These are phyloP conservation scores for Oscheius sp. DNA, from an alignment of 2,888 invertebrate genomes.

Conservation along the genomic window DNA sequence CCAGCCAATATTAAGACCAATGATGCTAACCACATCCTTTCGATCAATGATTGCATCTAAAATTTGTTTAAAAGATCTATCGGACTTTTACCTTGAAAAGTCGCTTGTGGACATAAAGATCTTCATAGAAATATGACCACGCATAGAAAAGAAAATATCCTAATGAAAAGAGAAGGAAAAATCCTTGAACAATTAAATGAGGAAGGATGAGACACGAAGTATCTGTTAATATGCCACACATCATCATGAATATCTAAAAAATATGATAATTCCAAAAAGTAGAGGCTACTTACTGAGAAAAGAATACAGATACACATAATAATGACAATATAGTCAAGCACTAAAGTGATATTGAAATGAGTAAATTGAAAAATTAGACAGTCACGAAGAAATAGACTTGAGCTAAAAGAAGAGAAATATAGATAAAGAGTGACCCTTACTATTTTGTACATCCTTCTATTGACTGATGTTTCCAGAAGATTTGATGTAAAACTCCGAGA, in stretches of 20 bases:
- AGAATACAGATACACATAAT: slow-evolving; percentile 59
- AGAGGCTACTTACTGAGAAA: slow-evolving; percentile 48
- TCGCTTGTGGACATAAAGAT: slow-evolving; percentile 55
- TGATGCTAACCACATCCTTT: slow-evolving; percentile 67
- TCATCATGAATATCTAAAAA: slow-evolving; percentile 56
- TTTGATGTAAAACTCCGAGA: slow-evolving; percentile 54
- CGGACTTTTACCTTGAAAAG: slow-evolving; percentile 46
- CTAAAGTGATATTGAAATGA: slow-evolving; percentile 63
- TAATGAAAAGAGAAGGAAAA: slow-evolving; percentile 60
- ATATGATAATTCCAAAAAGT: neutral
- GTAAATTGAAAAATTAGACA: slow-evolving; percentile 63
- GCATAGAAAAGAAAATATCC: slow-evolving; percentile 66
- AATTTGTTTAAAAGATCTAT: slow-evolving; percentile 8
- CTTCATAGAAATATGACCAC: slow-evolving; percentile 66
- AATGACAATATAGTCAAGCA: slow-evolving; percentile 64
- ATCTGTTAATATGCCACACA: slow-evolving; percentile 61
- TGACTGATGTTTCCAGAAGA: slow-evolving; percentile 58
- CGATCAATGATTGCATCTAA: slow-evolving; percentile 61
- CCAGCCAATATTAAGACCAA: slow-evolving; percentile 59
- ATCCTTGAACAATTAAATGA: slow-evolving; percentile 61
- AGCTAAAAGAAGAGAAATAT: neutral
- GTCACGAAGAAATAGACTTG: slow-evolving; percentile 48
- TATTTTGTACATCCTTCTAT: slow-evolving; percentile 46
- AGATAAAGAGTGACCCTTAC: slow-evolving; percentile 24
- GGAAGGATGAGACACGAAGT: slow-evolving; percentile 61